Evolutionary conservation across 2,113 vertebrate species (phyloP).

Genomic region (Bos taurus): DNA sequence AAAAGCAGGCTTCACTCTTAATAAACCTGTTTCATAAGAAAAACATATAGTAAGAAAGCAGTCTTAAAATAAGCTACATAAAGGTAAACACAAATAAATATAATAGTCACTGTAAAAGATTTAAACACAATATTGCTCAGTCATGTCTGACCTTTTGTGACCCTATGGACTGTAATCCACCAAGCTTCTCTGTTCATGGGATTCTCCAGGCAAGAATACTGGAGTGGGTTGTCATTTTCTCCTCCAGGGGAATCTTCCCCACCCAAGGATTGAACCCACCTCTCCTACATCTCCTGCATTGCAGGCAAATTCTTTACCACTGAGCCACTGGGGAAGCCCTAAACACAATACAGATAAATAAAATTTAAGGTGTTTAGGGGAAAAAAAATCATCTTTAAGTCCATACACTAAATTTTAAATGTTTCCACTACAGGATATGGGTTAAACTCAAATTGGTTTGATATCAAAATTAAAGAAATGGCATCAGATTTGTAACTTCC

Average conservation of each 20-base stretch:
- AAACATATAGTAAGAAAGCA: not conserved
- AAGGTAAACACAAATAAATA: not conserved
- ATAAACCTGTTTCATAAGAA: conserved; percentile 10
- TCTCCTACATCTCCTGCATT: not conserved
- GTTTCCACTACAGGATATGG: not conserved
- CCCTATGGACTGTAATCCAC: not conserved
- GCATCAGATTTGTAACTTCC: not conserved
- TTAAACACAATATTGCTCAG: not conserved
- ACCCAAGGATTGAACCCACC: not conserved
- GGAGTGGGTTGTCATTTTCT: not conserved
- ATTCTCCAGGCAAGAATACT: not conserved
- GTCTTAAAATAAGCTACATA: conserved; percentile 3
- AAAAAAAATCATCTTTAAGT: not conserved
- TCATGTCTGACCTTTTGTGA: not conserved
- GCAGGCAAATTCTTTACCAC: not conserved
- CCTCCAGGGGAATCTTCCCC: not conserved
- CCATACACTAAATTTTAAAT: not conserved
- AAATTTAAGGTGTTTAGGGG: not conserved
- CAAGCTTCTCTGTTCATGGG: not conserved
- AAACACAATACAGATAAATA: not conserved
- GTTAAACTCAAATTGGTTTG: not conserved
- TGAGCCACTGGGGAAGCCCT: not conserved
- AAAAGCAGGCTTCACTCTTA: conserved; percentile 7
- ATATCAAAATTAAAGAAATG: not conserved
- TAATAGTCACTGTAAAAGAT: not conserved